phyloP scores from a whole-genome alignment of 1,140 invertebrate species.

The Drosophila gunungcola region DNA sequence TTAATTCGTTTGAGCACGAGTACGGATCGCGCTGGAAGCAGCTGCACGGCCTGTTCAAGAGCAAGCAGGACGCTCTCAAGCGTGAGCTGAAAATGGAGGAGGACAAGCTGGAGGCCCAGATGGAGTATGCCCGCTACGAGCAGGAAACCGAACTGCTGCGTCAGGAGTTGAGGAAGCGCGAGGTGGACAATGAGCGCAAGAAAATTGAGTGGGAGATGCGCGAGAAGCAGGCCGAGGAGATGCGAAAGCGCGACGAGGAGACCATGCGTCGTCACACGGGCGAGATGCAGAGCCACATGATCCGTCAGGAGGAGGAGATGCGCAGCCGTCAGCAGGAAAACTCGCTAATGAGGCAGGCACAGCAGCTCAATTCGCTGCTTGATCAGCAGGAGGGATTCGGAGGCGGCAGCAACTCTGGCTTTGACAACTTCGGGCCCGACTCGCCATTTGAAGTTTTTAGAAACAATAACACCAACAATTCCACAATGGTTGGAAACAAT shows the following conservation, averaged over 20 bases:
- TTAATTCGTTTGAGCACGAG: constrained; percentile 96
- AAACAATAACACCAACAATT: constrained; percentile 66
- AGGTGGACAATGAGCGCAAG: constrained; percentile 93
- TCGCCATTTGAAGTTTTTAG: constrained; percentile 77
- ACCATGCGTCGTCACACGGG: constrained; percentile 89
- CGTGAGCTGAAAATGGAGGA: constrained; percentile 95
- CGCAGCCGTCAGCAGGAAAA: constrained; percentile 92
- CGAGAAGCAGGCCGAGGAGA: constrained; percentile 92
- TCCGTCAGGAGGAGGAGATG: constrained; percentile 92
- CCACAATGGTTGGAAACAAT: constrained; percentile 59
- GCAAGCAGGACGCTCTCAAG: constrained; percentile 96
- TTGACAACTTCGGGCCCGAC: constrained; percentile 75
- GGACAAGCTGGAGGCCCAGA: constrained; percentile 96
- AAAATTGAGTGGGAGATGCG: constrained; percentile 95
- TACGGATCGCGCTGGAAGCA: constrained; percentile 99
- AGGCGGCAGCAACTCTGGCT: constrained; percentile 52
- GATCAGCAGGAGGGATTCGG: constrained; percentile 86
- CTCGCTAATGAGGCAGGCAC: constrained; percentile 91
- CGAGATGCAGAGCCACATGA: constrained; percentile 90
- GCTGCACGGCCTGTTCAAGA: constrained; percentile 95
- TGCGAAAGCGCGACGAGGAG: constrained; percentile 90
- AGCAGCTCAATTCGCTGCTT: constrained; percentile 86
- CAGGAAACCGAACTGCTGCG: constrained; percentile 95
- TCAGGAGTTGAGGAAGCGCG: constrained; percentile 93
- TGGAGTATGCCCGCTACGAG: constrained; percentile 97